Conservation (phyloP, 1,140 invertebrate species). For the Popillia japonica region DNA sequence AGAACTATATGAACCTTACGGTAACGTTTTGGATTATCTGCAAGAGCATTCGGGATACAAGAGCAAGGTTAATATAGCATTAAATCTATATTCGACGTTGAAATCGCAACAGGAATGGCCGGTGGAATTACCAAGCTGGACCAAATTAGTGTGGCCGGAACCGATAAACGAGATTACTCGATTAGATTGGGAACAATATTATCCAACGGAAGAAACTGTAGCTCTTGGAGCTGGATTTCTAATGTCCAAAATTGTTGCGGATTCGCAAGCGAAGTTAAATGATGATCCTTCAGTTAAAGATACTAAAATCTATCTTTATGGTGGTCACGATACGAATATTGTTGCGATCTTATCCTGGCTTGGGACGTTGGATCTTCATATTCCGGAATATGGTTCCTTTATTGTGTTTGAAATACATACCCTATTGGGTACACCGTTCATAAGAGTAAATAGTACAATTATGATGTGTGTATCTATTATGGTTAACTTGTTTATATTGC, state of each 20-base stretch:
- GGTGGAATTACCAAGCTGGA: neutral
- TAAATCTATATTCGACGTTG: neutral
- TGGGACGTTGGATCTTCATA: constrained; percentile 46
- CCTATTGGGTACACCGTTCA: neutral
- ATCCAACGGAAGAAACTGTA: neutral
- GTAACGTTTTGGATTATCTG: neutral
- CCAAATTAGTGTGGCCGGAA: neutral
- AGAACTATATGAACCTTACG: neutral
- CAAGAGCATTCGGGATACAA: neutral
- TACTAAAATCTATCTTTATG: constrained; percentile 50
- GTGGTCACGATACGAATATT: constrained; percentile 51
- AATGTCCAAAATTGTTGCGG: constrained; percentile 49
- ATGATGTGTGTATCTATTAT: neutral
- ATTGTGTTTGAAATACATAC: constrained; percentile 50
- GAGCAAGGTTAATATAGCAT: neutral
- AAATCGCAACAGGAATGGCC: constrained; percentile 20
- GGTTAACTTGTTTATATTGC: neutral
- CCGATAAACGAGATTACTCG: neutral
- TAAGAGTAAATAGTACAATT: neutral
- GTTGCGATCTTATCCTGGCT: constrained; percentile 44
- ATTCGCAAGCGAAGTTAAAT: constrained; percentile 44
- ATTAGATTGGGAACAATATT: neutral
- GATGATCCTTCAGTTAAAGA: constrained; percentile 26
- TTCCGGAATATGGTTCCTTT: constrained; percentile 49
- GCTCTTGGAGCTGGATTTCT: constrained; percentile 12